These are phyloP conservation scores for Heterochromis multidens DNA, from an alignment of 2,113 vertebrate species.

Conservation along the genomic window DNA sequence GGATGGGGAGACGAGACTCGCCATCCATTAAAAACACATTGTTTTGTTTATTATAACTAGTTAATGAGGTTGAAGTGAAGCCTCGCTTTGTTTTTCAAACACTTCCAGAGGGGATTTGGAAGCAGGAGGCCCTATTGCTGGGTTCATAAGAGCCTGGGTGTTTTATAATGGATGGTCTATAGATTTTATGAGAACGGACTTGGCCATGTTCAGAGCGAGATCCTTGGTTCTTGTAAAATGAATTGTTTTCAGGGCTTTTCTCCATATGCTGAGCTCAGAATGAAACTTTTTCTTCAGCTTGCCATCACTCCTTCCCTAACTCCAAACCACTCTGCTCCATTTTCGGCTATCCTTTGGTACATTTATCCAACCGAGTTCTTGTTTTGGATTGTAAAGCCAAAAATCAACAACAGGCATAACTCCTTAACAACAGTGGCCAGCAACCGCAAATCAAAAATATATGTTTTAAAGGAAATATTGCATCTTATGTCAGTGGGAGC, in stretches of 20 bases:
- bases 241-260: slow-evolving; percentile 54
- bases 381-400: slow-evolving; percentile 10
- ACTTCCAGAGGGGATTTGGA: slow-evolving; percentile 65
- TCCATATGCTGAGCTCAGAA: slow-evolving; percentile 50
- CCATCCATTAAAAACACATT: slow-evolving; percentile 71
- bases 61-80: slow-evolving; percentile 71
- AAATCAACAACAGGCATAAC: not conserved
- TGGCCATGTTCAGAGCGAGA: slow-evolving; percentile 56
- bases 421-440: not conserved
- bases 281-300: slow-evolving; percentile 10
- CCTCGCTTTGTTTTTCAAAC: slow-evolving; percentile 60
- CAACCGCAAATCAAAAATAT: not conserved
- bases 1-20: slow-evolving; percentile 24
- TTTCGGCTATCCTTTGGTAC: not conserved
- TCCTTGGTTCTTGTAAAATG: slow-evolving; percentile 61
- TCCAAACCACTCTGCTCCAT: not conserved
- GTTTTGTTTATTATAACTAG: slow-evolving; percentile 73
- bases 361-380: not conserved
- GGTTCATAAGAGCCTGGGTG: slow-evolving; percentile 45
- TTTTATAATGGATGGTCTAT: slow-evolving; percentile 67
- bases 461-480: not conserved
- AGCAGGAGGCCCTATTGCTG: slow-evolving; percentile 41
- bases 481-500: not conserved
- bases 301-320: not conserved
- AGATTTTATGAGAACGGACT: slow-evolving; percentile 64